These are phyloP conservation scores for Athetis lepigone DNA, from an alignment of 2,888 invertebrate genomes.

Conservation along the genomic window DNA sequence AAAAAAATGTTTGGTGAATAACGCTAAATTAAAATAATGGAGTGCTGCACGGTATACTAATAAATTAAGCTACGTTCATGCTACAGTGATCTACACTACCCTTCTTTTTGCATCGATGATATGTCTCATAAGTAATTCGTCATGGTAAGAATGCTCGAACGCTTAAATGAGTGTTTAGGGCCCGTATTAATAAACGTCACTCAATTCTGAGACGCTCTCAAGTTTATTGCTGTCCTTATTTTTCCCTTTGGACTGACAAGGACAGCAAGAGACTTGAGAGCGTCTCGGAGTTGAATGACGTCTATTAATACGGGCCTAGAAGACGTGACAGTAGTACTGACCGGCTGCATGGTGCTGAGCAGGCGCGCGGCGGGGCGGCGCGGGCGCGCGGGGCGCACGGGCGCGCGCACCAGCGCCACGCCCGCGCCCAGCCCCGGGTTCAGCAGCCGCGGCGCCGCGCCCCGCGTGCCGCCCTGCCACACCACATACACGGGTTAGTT, in stretches of 20 bases:
- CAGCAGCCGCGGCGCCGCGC: slow-evolving; percentile 78
- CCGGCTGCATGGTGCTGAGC: slow-evolving; percentile 64
- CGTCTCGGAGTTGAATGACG: no score
- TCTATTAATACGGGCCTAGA: no score
- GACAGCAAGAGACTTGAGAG: no score
- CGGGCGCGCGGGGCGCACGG: slow-evolving; percentile 72
- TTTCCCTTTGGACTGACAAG: no score
- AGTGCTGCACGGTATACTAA: no score
- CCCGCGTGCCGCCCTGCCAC: slow-evolving; percentile 67
- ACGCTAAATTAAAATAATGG: no score
- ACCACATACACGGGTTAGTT: slow-evolving; percentile 8
- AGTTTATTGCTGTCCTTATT: no score
- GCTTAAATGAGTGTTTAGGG: background rate
- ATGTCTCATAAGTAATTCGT: background rate
- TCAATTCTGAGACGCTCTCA: no score
- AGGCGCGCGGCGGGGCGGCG: slow-evolving; percentile 72
- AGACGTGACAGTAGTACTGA: no score
- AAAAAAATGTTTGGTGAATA: background rate
- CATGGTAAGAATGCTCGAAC: background rate
- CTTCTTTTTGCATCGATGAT: background rate
- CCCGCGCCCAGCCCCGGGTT: slow-evolving; percentile 78
- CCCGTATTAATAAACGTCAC: no score
- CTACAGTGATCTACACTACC: background rate
- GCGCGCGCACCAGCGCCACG: slow-evolving; percentile 79
- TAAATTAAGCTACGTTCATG: background rate